Conservation (phyloP, 1,140 invertebrate genomes). For the Spodoptera frugiperda region DNA sequence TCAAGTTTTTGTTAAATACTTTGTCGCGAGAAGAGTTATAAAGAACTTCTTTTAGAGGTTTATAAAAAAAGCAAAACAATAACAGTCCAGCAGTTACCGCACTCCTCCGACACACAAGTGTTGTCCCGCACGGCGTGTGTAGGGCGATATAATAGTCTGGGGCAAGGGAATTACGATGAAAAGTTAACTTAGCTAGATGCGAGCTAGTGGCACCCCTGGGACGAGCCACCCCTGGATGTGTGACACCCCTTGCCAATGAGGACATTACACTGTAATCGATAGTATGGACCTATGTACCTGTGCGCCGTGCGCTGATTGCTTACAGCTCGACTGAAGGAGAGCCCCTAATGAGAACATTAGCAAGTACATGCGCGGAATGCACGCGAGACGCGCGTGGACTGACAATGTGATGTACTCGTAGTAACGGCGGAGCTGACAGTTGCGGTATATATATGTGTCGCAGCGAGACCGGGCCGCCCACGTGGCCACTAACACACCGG, state of each 20-base stretch:
- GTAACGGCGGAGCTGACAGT: background rate
- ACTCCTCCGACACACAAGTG: too few relatives aligned
- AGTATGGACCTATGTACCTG: background rate
- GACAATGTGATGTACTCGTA: too few relatives aligned
- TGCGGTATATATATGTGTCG: background rate
- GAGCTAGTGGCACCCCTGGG: constrained; percentile 8
- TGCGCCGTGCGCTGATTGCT: too few relatives aligned
- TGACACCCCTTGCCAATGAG: constrained; percentile 16
- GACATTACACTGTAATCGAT: constrained; percentile 9
- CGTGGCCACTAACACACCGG: background rate
- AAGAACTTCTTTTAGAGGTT: too few relatives aligned
- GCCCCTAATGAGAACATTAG: too few relatives aligned
- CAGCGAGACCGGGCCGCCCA: background rate
- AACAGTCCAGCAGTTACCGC: too few relatives aligned
- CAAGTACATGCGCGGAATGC: too few relatives aligned
- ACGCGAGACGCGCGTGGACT: too few relatives aligned
- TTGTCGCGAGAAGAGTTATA: too few relatives aligned
- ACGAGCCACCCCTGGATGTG: background rate
- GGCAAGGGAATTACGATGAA: constrained; percentile 27
- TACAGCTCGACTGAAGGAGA: too few relatives aligned
- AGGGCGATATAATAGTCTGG: constrained; percentile 4
- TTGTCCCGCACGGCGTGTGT: background rate
- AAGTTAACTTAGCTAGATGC: constrained; percentile 9
- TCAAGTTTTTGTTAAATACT: too few relatives aligned
- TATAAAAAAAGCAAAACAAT: too few relatives aligned